Conservation (phyloP, 2,113 vertebrate species). For the Excalfactoria chinensis region DNA sequence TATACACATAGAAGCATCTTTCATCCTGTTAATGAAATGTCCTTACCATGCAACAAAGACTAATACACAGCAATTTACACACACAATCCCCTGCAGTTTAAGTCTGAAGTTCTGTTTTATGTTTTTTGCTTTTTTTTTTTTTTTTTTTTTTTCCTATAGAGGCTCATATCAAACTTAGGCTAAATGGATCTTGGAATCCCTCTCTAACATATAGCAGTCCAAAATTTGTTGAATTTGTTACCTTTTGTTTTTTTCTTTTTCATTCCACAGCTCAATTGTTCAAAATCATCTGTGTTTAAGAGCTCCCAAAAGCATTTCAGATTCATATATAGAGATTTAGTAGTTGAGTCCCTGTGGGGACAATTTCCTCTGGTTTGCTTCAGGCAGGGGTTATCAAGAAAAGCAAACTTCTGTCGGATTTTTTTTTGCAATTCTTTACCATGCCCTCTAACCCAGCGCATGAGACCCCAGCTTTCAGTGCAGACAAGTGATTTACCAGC, state of each 20-base stretch:
- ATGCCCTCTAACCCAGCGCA: neutral
- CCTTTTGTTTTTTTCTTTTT: neutral
- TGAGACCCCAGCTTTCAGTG: conserved; percentile 21
- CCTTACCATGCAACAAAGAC: conserved; percentile 54
- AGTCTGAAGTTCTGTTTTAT: conserved; percentile 16
- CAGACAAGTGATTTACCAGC: conserved; percentile 4
- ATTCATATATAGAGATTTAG: conserved; percentile 61
- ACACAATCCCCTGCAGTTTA: conserved; percentile 52
- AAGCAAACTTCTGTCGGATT: conserved; percentile 55
- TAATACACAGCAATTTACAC: conserved; percentile 65
- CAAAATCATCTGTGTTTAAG: conserved; percentile 57
- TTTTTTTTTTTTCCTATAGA: conserved; percentile 12
- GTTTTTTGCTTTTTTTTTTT: neutral
- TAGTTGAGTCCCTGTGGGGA: conserved; percentile 35
- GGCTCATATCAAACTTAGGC: conserved; percentile 10
- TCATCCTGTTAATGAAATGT: conserved; percentile 71
- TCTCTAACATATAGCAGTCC: neutral
- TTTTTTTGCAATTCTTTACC: conserved; percentile 21
- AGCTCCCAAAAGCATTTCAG: conserved; percentile 54
- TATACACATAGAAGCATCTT: conserved; percentile 31
- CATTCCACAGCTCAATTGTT: conserved; percentile 10
- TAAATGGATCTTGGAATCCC: conserved; percentile 5
- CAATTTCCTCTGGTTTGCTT: conserved; percentile 64
- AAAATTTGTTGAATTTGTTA: neutral
- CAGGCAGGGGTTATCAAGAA: conserved; percentile 58